These are phyloP conservation scores for Bradypodion pumilum DNA, from an alignment of 2,797 vertebrate species.

Conservation along the genomic window DNA sequence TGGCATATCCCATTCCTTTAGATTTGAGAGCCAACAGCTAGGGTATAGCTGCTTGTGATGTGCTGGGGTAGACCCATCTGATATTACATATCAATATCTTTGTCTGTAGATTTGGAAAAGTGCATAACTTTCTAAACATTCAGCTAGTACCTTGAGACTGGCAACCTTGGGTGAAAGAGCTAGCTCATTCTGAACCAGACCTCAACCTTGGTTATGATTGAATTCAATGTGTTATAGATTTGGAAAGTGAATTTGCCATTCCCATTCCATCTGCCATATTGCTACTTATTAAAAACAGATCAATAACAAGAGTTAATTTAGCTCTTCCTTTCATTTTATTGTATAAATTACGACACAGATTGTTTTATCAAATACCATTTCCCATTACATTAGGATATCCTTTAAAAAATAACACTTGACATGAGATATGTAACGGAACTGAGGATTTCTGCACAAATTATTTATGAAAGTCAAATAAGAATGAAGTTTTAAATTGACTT, in stretches of 20 bases:
- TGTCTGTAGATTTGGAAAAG: no score
- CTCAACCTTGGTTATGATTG: background rate
- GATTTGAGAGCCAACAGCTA: no score
- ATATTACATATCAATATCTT: no score
- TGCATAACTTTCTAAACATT: no score
- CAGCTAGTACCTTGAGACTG: no score
- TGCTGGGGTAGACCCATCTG: no score
- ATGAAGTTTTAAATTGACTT: slow-evolving; percentile 15
- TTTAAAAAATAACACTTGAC: background rate
- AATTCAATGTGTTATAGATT: background rate
- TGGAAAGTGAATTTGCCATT: background rate
- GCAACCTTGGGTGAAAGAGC: background rate
- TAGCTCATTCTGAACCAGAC: background rate
- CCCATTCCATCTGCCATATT: background rate
- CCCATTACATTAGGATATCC: background rate
- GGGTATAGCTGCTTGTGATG: no score
- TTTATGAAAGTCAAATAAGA: background rate
- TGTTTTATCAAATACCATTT: background rate
- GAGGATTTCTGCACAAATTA: background rate
- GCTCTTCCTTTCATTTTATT: background rate
- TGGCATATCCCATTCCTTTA: no score
- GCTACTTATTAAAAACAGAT: background rate
- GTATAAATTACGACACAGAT: slow-evolving; percentile 1
- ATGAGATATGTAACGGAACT: background rate
- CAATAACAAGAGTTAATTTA: slow-evolving; percentile 26